A percentile compares a stretch with the other conserved stretches of the same genome.
Conservation (phyloP, 2,888 invertebrate species). For the Gisinianus flammeolus region DNA sequence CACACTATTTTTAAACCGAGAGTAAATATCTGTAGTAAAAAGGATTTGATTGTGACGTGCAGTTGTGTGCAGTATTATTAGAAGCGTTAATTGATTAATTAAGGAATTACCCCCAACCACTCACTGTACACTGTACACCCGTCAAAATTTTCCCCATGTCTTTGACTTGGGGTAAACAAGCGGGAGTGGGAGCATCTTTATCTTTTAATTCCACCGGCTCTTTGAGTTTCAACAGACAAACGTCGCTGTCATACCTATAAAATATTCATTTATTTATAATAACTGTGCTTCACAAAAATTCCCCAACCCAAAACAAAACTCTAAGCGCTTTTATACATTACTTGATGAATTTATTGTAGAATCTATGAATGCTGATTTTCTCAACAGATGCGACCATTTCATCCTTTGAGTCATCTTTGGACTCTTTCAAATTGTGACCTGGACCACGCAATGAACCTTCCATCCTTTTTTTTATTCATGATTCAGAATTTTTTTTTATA, state of each 20-base stretch:
- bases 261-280: background rate
- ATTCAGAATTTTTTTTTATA: no score
- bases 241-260: slow-evolving; percentile 10
- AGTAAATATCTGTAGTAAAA: no score
- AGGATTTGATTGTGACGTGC: no score
- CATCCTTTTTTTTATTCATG: background rate
- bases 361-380: background rate
- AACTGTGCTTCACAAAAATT: no score
- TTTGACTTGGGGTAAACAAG: background rate
- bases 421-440: background rate
- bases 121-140: background rate
- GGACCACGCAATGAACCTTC: background rate
- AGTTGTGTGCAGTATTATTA: no score
- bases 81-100: no score
- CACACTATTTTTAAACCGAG: no score
- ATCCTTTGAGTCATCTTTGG: background rate
- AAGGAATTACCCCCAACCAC: background rate
- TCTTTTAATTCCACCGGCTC: background rate
- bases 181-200: background rate
- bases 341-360: slow-evolving; percentile 14
- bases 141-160: background rate
- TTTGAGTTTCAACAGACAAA: background rate
- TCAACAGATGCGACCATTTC: background rate
- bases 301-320: no score
- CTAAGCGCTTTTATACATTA: background rate